Evolutionary conservation across 2,888 invertebrate genomes (phyloP).

Genomic region (Eupelmus urozonus): DNA sequence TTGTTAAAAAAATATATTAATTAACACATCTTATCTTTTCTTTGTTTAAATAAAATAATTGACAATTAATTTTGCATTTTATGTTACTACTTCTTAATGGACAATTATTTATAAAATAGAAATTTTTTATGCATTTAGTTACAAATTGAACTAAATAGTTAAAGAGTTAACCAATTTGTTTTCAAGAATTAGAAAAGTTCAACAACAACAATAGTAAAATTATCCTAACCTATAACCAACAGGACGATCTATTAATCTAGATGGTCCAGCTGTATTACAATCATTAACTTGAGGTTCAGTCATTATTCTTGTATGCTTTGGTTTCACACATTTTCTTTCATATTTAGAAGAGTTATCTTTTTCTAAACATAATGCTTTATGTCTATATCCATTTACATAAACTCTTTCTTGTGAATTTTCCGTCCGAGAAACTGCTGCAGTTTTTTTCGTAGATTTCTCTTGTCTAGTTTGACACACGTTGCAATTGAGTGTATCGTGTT

Average conservation of each 20-base stretch:
- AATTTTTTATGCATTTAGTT: neutral
- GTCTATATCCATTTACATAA: conserved; percentile 64
- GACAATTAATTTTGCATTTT: neutral
- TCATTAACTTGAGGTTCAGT: conserved; percentile 65
- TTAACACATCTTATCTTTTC: neutral
- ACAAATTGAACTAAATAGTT: conserved; percentile 1
- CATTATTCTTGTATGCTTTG: conserved; percentile 59
- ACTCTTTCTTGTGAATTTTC: conserved; percentile 41
- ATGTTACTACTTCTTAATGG: neutral
- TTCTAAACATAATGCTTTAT: conserved; percentile 62
- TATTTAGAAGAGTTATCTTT: conserved; percentile 41
- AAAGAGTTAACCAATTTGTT: neutral
- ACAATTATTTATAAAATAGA: neutral
- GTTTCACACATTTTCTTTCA: conserved; percentile 47
- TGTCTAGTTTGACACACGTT: conserved; percentile 67
- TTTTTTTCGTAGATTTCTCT: conserved; percentile 62
- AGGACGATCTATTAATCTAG: conserved; percentile 69
- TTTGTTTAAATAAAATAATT: neutral
- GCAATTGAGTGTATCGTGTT: conserved; percentile 64
- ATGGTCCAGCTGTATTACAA: conserved; percentile 72
- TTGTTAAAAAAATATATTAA: neutral
- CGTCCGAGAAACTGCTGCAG: conserved; percentile 44
- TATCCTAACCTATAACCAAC: conserved; percentile 70
- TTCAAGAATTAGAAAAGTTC: neutral
- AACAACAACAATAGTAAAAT: neutral